Conservation (phyloP, 2,888 invertebrate species). For the Andrena hattorfiana region DNA sequence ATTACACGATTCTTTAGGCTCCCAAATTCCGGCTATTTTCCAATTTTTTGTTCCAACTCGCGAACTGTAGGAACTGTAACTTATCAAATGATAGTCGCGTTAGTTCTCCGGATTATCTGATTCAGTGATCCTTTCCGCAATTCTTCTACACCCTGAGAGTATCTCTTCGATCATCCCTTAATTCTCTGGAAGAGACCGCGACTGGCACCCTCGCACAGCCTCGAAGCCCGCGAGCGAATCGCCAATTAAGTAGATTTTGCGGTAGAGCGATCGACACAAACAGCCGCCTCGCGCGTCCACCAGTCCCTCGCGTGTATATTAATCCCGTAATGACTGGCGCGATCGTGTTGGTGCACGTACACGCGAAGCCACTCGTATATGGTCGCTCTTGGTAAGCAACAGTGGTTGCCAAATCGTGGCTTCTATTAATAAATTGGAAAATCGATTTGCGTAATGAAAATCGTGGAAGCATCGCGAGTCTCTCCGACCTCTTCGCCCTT, state of each 20-base stretch:
- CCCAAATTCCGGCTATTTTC: too few relatives aligned
- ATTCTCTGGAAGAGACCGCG: slow-evolving; percentile 67
- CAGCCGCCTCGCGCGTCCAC: slow-evolving; percentile 1
- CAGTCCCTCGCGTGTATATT: slow-evolving; percentile 34
- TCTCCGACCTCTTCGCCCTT: slow-evolving; percentile 4
- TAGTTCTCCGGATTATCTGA: too few relatives aligned
- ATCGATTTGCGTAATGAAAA: slow-evolving; percentile 77
- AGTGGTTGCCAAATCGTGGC: slow-evolving; percentile 82
- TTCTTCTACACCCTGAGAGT: too few relatives aligned
- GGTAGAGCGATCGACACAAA: slow-evolving; percentile 8
- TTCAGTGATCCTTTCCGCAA: too few relatives aligned
- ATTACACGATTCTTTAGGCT: too few relatives aligned
- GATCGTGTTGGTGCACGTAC: slow-evolving; percentile 17
- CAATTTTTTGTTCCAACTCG: too few relatives aligned
- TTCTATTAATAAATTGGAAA: slow-evolving; percentile 81
- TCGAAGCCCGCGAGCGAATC: slow-evolving; percentile 10
- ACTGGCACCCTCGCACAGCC: slow-evolving; percentile 28
- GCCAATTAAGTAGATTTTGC: slow-evolving; percentile 25
- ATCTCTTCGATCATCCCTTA: too few relatives aligned
- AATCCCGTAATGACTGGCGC: slow-evolving; percentile 54
- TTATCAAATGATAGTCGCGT: too few relatives aligned
- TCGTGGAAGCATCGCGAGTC: slow-evolving; percentile 12
- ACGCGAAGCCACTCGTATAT: slow-evolving; percentile 74
- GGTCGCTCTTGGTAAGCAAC: slow-evolving; percentile 82
- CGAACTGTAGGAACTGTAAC: too few relatives aligned